phyloP scores from a whole-genome alignment of 2,113 vertebrate genomes.

The Spea bombifrons region DNA sequence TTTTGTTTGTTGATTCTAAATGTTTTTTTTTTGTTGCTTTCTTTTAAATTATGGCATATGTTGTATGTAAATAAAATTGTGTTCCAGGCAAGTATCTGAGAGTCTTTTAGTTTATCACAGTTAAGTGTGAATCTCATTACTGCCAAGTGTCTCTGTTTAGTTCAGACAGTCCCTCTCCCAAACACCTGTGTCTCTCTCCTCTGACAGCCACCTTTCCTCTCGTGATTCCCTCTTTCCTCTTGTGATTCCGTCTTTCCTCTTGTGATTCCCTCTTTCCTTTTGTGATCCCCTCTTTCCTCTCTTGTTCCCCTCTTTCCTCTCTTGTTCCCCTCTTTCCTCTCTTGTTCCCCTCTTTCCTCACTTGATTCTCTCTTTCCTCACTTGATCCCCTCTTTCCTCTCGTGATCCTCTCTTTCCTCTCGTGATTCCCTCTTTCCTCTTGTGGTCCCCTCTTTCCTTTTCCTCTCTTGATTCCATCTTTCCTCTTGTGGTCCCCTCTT shows the following conservation, averaged over 20 bases:
- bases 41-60: neutral
- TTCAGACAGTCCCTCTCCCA: neutral
- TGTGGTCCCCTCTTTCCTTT: too few relatives aligned
- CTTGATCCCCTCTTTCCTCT: too few relatives aligned
- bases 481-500: neutral
- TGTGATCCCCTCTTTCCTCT: too few relatives aligned
- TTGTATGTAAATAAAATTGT: neutral
- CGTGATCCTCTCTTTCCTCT: neutral
- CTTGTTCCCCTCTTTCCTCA: too few relatives aligned
- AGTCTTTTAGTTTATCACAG: neutral
- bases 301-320: too few relatives aligned
- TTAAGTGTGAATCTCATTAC: neutral
- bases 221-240: neutral
- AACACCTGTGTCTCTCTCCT: neutral
- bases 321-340: too few relatives aligned
- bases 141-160: too few relatives aligned
- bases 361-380: neutral
- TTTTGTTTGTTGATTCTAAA: neutral
- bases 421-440: fast-evolving
- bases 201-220: too few relatives aligned
- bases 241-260: neutral
- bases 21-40: neutral
- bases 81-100: neutral
- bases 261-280: too few relatives aligned
- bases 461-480: too few relatives aligned